Evolutionary conservation across 1,140 invertebrate genomes (phyloP).

Genomic region (Sinella curviseta): DNA sequence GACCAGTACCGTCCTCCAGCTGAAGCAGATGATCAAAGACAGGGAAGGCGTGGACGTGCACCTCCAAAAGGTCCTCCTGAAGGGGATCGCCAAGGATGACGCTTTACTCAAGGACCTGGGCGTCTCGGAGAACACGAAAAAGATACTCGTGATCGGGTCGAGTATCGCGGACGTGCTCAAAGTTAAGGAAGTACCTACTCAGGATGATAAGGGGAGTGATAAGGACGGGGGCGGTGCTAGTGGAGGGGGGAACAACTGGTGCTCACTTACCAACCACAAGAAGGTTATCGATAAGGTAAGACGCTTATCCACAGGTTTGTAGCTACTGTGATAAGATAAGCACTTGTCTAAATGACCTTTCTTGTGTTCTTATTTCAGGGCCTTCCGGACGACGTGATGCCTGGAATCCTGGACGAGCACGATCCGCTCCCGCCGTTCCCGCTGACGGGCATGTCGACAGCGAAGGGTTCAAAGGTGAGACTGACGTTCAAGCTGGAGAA

Average conservation of each 20-base stretch:
- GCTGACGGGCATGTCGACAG: conserved; percentile 87
- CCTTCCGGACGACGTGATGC: conserved; percentile 84
- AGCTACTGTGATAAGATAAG: neutral
- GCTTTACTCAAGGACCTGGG: conserved; percentile 71
- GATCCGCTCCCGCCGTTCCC: conserved; percentile 80
- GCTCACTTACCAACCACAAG: conserved; percentile 35
- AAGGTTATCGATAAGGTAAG: conserved; percentile 46
- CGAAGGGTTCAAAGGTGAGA: conserved; percentile 83
- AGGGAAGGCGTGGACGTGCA: conserved; percentile 71
- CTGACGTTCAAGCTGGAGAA: conserved; percentile 89
- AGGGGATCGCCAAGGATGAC: conserved; percentile 84
- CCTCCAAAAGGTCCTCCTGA: conserved; percentile 90
- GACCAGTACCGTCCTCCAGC: neutral
- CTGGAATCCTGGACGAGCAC: conserved; percentile 64
- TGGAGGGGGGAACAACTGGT: conserved; percentile 36
- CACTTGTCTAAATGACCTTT: neutral
- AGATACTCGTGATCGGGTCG: conserved; percentile 92
- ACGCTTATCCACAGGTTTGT: too few species aligned
- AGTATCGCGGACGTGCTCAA: conserved; percentile 84
- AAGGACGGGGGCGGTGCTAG: neutral
- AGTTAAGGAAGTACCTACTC: conserved; percentile 66
- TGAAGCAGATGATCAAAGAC: neutral
- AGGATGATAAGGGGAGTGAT: conserved; percentile 25
- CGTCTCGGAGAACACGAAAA: conserved; percentile 52
- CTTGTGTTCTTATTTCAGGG: conserved; percentile 56